phyloP scores from a whole-genome alignment of 1,140 invertebrate species.

The Microplitis demolitor region DNA sequence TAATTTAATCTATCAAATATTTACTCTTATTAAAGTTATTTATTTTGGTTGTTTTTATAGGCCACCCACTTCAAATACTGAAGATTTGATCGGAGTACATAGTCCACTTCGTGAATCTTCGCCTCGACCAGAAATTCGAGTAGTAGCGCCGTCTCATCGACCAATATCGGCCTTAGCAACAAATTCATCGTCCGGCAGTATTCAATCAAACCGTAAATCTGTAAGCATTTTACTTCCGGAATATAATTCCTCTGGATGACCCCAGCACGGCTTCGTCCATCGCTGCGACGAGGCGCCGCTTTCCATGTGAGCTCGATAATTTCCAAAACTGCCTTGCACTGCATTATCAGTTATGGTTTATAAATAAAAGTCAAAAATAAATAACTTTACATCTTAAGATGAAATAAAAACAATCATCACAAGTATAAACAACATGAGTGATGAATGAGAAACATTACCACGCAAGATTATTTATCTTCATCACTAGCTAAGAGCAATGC shows the following conservation, averaged over 20 bases:
- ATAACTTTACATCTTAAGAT: too few species aligned
- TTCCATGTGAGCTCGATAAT: too few species aligned
- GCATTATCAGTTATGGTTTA: too few species aligned
- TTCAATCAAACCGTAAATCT: slow-evolving; percentile 47
- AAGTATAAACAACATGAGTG: too few species aligned
- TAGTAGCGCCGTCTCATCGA: slow-evolving; percentile 51
- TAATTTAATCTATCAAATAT: too few species aligned
- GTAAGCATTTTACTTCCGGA: slow-evolving; percentile 58
- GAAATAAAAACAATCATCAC: too few species aligned
- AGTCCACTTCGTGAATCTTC: slow-evolving; percentile 45
- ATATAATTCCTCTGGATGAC: slow-evolving; percentile 50
- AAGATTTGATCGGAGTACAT: slow-evolving; percentile 39
- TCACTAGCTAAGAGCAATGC: too few species aligned
- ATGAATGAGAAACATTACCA: too few species aligned
- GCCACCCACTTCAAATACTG: slow-evolving; percentile 33
- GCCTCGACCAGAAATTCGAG: slow-evolving; percentile 50
- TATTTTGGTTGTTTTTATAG: slow-evolving; percentile 31
- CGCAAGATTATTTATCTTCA: too few species aligned
- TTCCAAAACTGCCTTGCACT: too few species aligned
- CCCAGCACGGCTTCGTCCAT: slow-evolving; percentile 48
- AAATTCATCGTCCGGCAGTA: slow-evolving; percentile 18
- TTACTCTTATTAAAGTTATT: too few species aligned
- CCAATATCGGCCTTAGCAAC: slow-evolving; percentile 34
- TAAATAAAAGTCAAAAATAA: too few species aligned
- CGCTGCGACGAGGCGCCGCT: slow-evolving; percentile 48